Base-by-base conservation (phyloP, 2,797 vertebrate genomes). In the Cirrhinus molitorella region DNA sequence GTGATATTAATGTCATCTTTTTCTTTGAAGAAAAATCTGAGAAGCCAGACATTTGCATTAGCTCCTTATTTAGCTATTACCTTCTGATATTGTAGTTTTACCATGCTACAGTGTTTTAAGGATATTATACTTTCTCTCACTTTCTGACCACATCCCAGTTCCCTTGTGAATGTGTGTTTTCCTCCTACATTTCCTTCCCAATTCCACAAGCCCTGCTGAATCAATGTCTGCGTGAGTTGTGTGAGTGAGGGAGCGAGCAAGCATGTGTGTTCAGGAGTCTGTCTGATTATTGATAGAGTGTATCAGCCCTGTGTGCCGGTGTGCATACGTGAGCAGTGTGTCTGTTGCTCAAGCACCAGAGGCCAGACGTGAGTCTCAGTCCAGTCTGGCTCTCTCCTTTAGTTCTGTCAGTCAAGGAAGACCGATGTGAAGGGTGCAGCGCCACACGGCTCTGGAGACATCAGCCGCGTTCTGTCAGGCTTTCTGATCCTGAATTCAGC, bases 381-480 rank as follows among this genome's bases (percentile, higher is more conserved):
- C 28, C 51, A 25, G 28, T 49, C 43, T n/a, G 4, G 14, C 28
- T 53, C 21, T 55, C 16, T 45, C n/a, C 28, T 23, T 37, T 31
- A 53, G 6, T 84, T 45, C 17, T 45, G 43, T 72, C 92, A 91
- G 85, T 92, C 92, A 91, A 85, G 76, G 63, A 51, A 61, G 70
- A 87, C 7, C 49, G 17, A 28, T 21, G 28, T 53, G 23, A 83
- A 6, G 53, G 1, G 43, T 66, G 14, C 65, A 40, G 51, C 14
- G 86, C 85, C 85, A 89, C 84, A 85, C 90, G 90, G 91, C 89
- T 89, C 88, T 89, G 86, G 87, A 91, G 89, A 88, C 76, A 83
- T 92, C 90, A 85, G 88, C 88, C 84, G 85, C 23, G 81, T 89
- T 65, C 34, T 86, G 88, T 88, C 89, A 88, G 89, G 53, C 59